A percentile compares a stretch with the other conserved stretches of the same genome.
Conservation (phyloP, 2,113 vertebrate genomes). For the Nothobranchius furzeri region DNA sequence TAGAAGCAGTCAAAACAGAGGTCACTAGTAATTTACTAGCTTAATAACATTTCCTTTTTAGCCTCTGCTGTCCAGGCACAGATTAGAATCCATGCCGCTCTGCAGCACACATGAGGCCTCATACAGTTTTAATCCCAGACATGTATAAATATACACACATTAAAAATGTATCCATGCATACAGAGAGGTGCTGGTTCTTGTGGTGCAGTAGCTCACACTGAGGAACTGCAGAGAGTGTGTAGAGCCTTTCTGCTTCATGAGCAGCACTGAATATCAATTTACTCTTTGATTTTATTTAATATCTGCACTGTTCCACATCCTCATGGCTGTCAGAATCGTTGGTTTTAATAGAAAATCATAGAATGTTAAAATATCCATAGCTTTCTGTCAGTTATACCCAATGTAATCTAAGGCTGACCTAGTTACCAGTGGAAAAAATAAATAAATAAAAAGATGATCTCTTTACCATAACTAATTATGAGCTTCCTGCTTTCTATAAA, state of each 20-base stretch:
- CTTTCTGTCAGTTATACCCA: conserved; percentile 7
- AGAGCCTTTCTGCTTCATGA: not conserved
- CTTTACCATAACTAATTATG: conserved; percentile 48
- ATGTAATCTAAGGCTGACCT: conserved; percentile 47
- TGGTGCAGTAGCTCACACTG: conserved; percentile 15
- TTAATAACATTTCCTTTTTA: conserved; percentile 49
- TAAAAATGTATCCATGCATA: conserved; percentile 37
- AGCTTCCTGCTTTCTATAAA: conserved; percentile 24
- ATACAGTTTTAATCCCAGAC: conserved; percentile 5
- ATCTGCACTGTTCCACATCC: conserved; percentile 4
- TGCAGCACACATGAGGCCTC: conserved; percentile 17
- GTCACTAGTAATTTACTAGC: conserved; percentile 25
- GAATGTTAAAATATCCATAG: not conserved
- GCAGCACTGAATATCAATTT: conserved; percentile 11
- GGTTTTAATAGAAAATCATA: conserved; percentile 4
- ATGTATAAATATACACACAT: conserved; percentile 14
- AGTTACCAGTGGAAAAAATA: conserved; percentile 37
- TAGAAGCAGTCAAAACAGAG: conserved; percentile 4
- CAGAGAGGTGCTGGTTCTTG: conserved; percentile 4
- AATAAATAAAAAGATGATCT: conserved; percentile 29
- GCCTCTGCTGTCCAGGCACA: conserved; percentile 62
- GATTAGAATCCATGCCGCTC: conserved; percentile 30
- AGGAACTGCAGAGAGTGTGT: conserved; percentile 19
- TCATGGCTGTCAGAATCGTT: conserved; percentile 1
- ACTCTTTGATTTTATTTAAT: conserved; percentile 9